phyloP scores from a whole-genome alignment of 2,797 vertebrate species.

The Tarsius wallacei region DNA sequence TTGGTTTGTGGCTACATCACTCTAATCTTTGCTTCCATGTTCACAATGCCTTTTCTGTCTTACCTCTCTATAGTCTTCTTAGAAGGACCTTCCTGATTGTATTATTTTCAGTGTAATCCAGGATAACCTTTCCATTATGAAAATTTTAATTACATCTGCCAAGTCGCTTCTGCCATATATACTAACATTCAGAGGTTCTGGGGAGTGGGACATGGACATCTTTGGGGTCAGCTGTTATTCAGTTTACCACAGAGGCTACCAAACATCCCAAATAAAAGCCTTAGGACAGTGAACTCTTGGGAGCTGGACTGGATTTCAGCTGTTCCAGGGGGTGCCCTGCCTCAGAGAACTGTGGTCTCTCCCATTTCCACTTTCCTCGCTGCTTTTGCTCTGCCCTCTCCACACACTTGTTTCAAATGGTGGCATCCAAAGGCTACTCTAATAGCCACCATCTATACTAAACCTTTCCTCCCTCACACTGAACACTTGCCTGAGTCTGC shows the following conservation, averaged over 20 bases:
- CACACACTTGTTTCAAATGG: rapidly evolving
- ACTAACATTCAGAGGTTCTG: neutral
- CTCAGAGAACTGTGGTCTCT: neutral
- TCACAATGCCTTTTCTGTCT: neutral
- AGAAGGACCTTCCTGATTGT: neutral
- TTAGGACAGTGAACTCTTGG: neutral
- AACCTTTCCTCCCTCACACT: neutral
- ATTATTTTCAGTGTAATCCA: no score
- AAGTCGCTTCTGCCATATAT: neutral
- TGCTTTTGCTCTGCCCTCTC: neutral
- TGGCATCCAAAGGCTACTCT: neutral
- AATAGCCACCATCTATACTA: neutral
- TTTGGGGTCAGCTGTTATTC: neutral
- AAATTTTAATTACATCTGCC: neutral
- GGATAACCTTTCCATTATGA: neutral
- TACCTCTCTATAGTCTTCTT: neutral
- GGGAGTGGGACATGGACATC: no score
- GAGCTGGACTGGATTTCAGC: neutral
- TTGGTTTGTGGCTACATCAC: neutral
- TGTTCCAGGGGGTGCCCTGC: neutral
- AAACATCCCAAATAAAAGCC: neutral
- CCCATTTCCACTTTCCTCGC: neutral
- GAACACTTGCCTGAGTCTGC: rapidly evolving
- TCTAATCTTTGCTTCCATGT: neutral
- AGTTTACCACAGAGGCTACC: no score